phyloP scores from a whole-genome alignment of 2,113 vertebrate species.

The Ciconia boyciana region DNA sequence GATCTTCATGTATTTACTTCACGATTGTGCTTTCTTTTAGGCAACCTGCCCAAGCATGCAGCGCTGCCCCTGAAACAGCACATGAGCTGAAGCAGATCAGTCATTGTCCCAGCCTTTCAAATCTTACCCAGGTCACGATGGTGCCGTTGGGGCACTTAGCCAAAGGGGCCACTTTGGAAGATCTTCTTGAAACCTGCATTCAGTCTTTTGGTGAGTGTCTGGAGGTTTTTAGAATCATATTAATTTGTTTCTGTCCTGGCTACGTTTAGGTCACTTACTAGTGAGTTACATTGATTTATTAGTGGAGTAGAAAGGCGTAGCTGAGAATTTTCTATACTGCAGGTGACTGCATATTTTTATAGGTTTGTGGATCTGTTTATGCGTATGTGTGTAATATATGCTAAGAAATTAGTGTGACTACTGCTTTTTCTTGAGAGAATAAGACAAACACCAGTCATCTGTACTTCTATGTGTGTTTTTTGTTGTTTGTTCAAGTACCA shows the following conservation, averaged over 20 bases:
- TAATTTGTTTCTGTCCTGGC: neutral
- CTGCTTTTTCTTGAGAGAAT: neutral
- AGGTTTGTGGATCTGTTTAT: neutral
- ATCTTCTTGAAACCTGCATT: slow-evolving; percentile 91
- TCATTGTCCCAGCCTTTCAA: slow-evolving; percentile 74
- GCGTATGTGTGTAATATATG: neutral
- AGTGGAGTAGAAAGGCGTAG: neutral
- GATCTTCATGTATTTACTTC: neutral
- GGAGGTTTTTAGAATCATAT: neutral
- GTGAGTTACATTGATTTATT: neutral
- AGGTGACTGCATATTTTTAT: neutral
- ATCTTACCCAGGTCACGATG: slow-evolving; percentile 73
- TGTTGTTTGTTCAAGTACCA: neutral
- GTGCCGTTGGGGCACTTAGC: slow-evolving; percentile 85
- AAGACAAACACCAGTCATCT: neutral
- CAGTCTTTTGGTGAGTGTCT: slow-evolving; percentile 89
- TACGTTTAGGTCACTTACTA: neutral
- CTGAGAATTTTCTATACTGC: neutral
- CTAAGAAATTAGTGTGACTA: neutral
- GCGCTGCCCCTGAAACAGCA: slow-evolving; percentile 75
- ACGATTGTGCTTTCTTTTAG: slow-evolving; percentile 64
- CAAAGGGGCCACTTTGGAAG: slow-evolving; percentile 92
- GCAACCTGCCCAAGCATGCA: slow-evolving; percentile 79
- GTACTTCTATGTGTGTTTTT: neutral
- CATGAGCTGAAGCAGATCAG: slow-evolving; percentile 75